phyloP scores from a whole-genome alignment of 2,888 invertebrate species.

The Cartodere bifasciata region DNA sequence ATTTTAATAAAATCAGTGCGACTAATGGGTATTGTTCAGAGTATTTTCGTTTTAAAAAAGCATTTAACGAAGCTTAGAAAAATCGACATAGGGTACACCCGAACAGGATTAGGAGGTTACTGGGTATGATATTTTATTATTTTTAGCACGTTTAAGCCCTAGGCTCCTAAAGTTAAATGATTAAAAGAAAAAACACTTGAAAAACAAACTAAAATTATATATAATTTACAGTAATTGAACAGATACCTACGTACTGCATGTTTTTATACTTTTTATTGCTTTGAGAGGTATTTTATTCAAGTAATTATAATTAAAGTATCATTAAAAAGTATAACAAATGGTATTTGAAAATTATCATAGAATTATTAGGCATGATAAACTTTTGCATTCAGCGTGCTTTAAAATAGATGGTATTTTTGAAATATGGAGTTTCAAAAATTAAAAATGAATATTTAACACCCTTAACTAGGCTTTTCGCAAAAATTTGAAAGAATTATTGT shows the following conservation, averaged over 20 bases:
- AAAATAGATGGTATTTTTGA: too few species aligned
- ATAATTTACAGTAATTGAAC: background rate
- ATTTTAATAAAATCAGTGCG: conserved; percentile 69
- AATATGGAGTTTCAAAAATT: too few species aligned
- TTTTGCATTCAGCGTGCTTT: too few species aligned
- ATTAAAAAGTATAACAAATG: background rate
- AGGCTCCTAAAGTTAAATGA: too few species aligned
- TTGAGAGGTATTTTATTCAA: background rate
- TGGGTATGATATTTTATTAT: conserved; percentile 54
- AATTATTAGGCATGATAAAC: too few species aligned
- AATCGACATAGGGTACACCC: conserved; percentile 77
- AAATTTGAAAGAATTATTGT: too few species aligned
- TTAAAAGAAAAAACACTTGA: too few species aligned
- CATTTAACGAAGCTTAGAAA: conserved; percentile 72
- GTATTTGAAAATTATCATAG: background rate
- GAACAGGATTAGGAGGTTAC: conserved; percentile 82
- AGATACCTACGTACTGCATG: background rate
- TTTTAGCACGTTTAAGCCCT: background rate
- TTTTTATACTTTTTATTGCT: conserved; percentile 1
- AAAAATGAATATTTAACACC: too few species aligned
- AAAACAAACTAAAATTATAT: too few species aligned
- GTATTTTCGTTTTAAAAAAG: conserved; percentile 63
- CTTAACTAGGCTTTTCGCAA: too few species aligned
- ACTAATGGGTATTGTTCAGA: conserved; percentile 71
- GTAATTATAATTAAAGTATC: background rate